Evolutionary conservation across 2,888 invertebrate species (phyloP).

Genomic region (Frankliniella fusca): DNA sequence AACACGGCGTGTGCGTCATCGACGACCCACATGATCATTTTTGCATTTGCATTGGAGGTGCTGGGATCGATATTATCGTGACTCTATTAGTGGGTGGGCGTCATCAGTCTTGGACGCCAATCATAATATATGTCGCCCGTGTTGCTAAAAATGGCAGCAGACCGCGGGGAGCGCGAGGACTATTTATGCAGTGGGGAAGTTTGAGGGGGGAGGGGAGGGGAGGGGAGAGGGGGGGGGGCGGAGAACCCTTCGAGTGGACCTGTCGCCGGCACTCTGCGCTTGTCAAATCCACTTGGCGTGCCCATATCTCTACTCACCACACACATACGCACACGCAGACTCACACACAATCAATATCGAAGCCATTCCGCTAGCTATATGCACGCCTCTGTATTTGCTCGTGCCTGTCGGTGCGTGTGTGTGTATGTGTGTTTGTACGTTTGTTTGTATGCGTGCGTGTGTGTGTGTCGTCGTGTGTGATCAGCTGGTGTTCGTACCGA

Average conservation of each 20-base stretch:
- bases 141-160: no score
- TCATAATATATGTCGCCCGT: no score
- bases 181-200: no score
- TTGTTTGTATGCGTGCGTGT: neutral
- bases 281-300: neutral
- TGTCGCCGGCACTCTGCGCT: neutral
- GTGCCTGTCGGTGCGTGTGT: neutral
- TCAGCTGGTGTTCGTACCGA: neutral
- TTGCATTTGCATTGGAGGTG: no score
- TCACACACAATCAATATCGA: neutral
- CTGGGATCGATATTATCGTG: no score
- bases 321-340: neutral
- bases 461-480: neutral
- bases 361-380: neutral
- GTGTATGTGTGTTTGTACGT: neutral
- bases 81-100: no score
- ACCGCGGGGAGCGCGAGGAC: no score
- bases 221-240: neutral
- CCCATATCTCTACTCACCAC: neutral
- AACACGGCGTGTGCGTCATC: no score
- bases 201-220: neutral
- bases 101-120: no score
- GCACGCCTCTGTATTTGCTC: conserved; percentile 15
- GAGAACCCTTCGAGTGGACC: neutral
- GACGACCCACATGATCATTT: no score